Percentiles rank a stretch among this genome's conserved stretches.
These are phyloP conservation scores for Melipona beecheii DNA, from an alignment of 2,888 invertebrate genomes.

Conservation along the genomic window DNA sequence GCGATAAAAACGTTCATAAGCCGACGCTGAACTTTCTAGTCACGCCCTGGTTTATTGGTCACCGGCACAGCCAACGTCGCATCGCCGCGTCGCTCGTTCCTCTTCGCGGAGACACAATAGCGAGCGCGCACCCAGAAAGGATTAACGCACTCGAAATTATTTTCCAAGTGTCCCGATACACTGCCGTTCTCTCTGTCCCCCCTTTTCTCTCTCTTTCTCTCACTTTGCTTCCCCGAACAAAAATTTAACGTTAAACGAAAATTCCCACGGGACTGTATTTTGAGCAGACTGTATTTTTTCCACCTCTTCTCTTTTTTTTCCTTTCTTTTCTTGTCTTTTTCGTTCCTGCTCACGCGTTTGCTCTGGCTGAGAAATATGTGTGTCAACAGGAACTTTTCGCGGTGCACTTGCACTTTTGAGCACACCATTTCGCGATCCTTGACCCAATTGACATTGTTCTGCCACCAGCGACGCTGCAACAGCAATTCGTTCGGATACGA, in stretches of 20 bases:
- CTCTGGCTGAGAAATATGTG: constrained; percentile 35
- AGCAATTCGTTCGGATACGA: constrained; percentile 46
- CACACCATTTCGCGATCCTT: constrained; percentile 70
- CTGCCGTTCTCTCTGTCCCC: background rate
- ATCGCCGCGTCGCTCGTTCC: background rate
- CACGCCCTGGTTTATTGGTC: constrained; percentile 36
- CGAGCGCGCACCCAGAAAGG: background rate
- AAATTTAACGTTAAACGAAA: constrained; percentile 12
- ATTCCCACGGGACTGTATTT: background rate
- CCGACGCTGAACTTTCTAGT: constrained; percentile 22
- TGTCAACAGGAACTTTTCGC: constrained; percentile 37
- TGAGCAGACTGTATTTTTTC: background rate
- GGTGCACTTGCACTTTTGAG: constrained; percentile 63
- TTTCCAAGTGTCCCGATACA: background rate
- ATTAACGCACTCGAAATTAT: constrained; percentile 24
- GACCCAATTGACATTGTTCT: constrained; percentile 70
- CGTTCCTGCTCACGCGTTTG: background rate
- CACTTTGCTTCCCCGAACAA: background rate
- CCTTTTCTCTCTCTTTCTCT: no score
- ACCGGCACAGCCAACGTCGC: constrained; percentile 18
- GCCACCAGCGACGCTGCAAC: constrained; percentile 22
- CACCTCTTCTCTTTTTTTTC: no score
- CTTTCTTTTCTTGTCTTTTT: background rate
- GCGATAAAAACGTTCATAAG: constrained; percentile 33
- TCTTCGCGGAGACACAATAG: constrained; percentile 8